phyloP scores from a whole-genome alignment of 2,888 invertebrate species.

The Lymantria dispar region DNA sequence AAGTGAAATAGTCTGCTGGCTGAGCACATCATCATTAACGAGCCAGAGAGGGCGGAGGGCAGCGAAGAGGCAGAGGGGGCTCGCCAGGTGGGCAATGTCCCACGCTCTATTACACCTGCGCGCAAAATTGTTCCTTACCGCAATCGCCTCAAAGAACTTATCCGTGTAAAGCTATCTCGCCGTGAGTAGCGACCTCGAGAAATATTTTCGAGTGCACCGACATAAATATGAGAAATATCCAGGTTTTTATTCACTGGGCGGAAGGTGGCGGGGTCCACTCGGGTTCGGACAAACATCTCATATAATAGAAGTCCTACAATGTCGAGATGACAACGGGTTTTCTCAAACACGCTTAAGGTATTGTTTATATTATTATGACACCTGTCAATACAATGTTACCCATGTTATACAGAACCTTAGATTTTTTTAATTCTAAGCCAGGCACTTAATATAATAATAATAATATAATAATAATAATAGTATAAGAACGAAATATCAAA shows the following conservation, averaged over 20 bases:
- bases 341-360: constrained; percentile 35
- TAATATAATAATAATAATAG: no score
- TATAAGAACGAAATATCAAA: no score
- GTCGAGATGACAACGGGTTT: constrained; percentile 64
- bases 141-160: constrained; percentile 56
- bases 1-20: constrained; percentile 89
- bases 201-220: constrained; percentile 79
- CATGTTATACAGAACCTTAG: no score
- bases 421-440: no score
- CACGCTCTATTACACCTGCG: constrained; percentile 76
- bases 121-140: constrained; percentile 70
- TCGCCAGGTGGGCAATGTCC: constrained; percentile 82
- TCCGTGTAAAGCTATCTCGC: constrained; percentile 47
- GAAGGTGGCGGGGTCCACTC: constrained; percentile 31
- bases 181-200: constrained; percentile 59
- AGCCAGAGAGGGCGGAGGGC: constrained; percentile 84
- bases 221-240: constrained; percentile 81
- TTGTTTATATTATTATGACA: constrained; percentile 38
- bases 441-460: no score
- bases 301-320: constrained; percentile 70
- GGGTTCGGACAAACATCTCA: constrained; percentile 60
- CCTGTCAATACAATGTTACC: constrained; percentile 27
- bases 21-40: constrained; percentile 91
- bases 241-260: constrained; percentile 73
- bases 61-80: constrained; percentile 83